Percentiles rank a stretch among this genome's conserved stretches.
phyloP scores from a whole-genome alignment of 2,113 vertebrate species.

The Corythoichthys intestinalis region DNA sequence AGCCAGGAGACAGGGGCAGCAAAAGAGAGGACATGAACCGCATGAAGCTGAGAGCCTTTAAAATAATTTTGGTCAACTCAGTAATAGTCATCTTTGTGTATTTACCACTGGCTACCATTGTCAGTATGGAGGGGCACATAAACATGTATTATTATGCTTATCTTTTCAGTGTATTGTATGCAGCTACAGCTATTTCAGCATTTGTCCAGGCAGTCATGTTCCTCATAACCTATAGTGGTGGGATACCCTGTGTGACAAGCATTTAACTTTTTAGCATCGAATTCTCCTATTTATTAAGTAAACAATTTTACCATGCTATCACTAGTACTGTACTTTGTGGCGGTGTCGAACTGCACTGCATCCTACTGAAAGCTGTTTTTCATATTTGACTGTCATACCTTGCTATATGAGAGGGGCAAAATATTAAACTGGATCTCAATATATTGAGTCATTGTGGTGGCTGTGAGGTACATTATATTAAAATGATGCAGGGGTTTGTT shows the following conservation, averaged over 20 bases:
- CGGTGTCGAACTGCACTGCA: too few species aligned
- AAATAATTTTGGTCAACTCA: constrained; percentile 22
- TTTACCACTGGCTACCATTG: neutral
- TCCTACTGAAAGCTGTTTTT: neutral
- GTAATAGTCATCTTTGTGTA: neutral
- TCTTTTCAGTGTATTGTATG: neutral
- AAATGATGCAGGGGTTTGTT: neutral
- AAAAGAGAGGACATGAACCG: constrained; percentile 5
- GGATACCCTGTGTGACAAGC: constrained; percentile 20
- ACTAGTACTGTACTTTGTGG: neutral
- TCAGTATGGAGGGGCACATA: neutral
- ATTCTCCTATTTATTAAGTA: neutral
- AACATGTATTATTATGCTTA: fast-evolving
- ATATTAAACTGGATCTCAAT: neutral
- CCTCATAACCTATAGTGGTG: constrained; percentile 13
- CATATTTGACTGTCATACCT: neutral
- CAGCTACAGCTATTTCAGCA: neutral
- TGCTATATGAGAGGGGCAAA: neutral
- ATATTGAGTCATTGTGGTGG: neutral
- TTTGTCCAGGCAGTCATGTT: constrained; percentile 21
- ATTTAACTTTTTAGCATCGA: neutral
- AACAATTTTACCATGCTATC: neutral
- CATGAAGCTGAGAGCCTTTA: constrained; percentile 29
- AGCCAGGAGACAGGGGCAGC: constrained; percentile 17
- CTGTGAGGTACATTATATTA: neutral